phyloP scores from a whole-genome alignment of 2,888 invertebrate species.

The Caenorhabditis sp. region DNA sequence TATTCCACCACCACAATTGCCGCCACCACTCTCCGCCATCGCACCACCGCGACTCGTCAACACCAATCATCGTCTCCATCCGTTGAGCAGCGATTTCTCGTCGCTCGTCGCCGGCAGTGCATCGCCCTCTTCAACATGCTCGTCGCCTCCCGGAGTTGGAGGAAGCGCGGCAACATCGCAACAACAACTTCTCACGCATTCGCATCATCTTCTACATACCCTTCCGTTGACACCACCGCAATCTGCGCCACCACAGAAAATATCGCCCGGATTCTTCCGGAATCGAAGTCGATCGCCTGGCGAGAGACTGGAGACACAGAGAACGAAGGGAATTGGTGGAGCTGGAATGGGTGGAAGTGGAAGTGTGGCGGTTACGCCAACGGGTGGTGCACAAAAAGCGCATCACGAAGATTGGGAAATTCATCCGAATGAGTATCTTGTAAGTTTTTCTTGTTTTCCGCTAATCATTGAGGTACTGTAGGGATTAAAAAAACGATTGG shows the following conservation, averaged over 20 bases:
- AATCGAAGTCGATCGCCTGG: conserved; percentile 58
- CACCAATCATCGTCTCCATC: conserved; percentile 30
- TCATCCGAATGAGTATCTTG: conserved; percentile 31
- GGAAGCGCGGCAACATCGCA: neutral
- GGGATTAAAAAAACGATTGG: too few species aligned
- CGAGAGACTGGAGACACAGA: conserved; percentile 47
- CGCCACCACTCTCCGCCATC: too few species aligned
- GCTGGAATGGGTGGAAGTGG: neutral
- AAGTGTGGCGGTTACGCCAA: conserved; percentile 2
- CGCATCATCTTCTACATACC: conserved; percentile 26
- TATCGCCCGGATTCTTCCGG: conserved; percentile 55
- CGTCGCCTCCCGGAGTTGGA: conserved; percentile 57
- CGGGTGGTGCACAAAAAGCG: conserved; percentile 33
- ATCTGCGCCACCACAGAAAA: conserved; percentile 68
- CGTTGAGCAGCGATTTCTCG: conserved; percentile 9
- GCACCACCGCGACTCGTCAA: neutral
- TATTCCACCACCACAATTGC: neutral
- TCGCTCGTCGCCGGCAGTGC: neutral
- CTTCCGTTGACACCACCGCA: conserved; percentile 69
- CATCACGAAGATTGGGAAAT: conserved; percentile 69
- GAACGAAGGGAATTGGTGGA: conserved; percentile 20
- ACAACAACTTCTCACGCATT: neutral
- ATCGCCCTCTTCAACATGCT: conserved; percentile 61
- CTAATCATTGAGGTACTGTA: too few species aligned
- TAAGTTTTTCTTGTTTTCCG: too few species aligned